Base-by-base conservation (phyloP, 2,888 invertebrate genomes). In the Conomelus anceps region DNA sequence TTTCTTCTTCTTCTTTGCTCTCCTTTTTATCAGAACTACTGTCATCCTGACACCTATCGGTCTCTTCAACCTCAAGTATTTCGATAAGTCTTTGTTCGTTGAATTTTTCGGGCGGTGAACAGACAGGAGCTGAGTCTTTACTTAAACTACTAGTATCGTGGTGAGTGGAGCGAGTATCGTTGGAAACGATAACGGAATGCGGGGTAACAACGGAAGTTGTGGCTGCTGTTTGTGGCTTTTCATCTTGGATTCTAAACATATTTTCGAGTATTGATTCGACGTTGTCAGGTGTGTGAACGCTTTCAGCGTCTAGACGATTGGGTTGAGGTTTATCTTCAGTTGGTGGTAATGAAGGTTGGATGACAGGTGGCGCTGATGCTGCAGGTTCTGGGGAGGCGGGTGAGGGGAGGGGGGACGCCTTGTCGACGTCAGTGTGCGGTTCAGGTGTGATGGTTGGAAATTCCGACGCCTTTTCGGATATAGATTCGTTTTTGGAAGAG, bases 71-170 rank as follows among this genome's bases (percentile, higher is more conserved):
- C 89, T 91, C 89, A 88, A 91, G 88, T 20, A 91, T 91, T 86
- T 90, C 90, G n/a, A 91, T 91, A 17, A 91, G 90, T 89, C 90
- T 92, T 88, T 92, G 91, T 91, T 93, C 93, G 86, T 93, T 93
- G 87, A 93, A 89, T 0, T 86, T 86, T n/a, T 86, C 86, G 11
- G 86, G 90, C 87, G 22, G 41, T 24, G 23, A 88, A 29, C 22
- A 86, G 17, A 23, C 87, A 34, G 13, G 85, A 22, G 22, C 84
- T 22, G 13, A 24, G 22, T 88, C 41, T 34, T 17, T n/a, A 24
- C 23, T 23, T 22, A 23, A 20, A 24, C 22, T 26, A 22, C 26
- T 84, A 22, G 87, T 89, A 22, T n/a, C 22, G 11, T 41, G 92
- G 6, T 93, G 93, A 13, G 93, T 92, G 17, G 93, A 92, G 29